Evolutionary conservation across 2,113 vertebrate species (phyloP), one percentile per base, ranked within the genome.

Genomic region (Cichladusa arquata): DNA sequence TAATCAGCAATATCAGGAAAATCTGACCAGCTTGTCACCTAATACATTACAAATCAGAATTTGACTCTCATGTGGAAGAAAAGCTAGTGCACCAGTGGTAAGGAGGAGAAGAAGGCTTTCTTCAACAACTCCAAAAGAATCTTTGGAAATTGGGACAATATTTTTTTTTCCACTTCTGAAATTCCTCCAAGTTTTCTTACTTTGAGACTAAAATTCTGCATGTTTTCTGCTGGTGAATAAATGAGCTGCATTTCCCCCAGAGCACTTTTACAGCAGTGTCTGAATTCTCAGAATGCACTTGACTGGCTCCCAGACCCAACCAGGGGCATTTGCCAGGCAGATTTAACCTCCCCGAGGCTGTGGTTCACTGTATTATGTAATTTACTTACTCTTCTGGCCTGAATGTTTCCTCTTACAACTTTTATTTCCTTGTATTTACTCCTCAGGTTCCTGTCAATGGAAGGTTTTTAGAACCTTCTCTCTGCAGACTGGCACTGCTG

Each of bases 371-470:
- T 96, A 86, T 87, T 81, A 92, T 9, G 62, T 81, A 96, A 95
- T 91, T 94, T 95, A 94, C 33, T 90, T 36, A 89, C 71, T 90
- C 71, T 81, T 74, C 73, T 67, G 77, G 81, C 76, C 61, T 74
- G 67, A 91, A 77, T 61, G 47, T 81, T 95, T 95, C 73, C 62
- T 94, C 89, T 96, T 92, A 94, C 92, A 97, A n/a, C 42, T 93
- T 97, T 96, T 96, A 97, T 92, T 96, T 95, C 87, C 84, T 90
- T 14, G 14, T 97, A 96, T 97, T 97, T 96, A 95, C 72, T 97
- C 91, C 94, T 97, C 84, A 87, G 83, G 71, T 93, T 96, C 15
- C 93, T 93, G 78, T 88, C 96, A 96, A 66, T 66, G 28, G 80
- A 76, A 79, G 83, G 58, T 48, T 95, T 96, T 97, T 90, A 97